A percentile compares a stretch with the other conserved stretches of the same genome.
Conservation (phyloP, 64 coral and sea anemone genomes). For the Dendronephthya gigantea region DNA sequence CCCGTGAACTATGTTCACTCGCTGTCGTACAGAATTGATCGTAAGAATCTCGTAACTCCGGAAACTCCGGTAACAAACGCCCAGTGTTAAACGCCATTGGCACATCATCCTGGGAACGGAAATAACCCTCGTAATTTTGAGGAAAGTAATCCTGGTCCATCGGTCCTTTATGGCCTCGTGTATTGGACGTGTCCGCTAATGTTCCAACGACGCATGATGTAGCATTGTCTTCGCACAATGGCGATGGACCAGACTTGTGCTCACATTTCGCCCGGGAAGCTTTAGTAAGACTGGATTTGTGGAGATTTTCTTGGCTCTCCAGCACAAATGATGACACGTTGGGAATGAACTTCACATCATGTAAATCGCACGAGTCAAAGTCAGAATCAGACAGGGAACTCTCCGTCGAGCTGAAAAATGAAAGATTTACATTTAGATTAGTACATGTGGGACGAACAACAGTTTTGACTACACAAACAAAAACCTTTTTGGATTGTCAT, state of each 20-base stretch:
- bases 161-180: not conserved
- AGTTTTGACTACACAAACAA: not conserved
- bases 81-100: not conserved
- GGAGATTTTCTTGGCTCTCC: constrained; percentile 5
- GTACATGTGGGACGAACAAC: not conserved
- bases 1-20: not conserved
- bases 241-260: not conserved
- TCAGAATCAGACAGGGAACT: not conserved
- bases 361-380: not conserved
- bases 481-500: not conserved
- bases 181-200: not conserved
- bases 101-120: not conserved
- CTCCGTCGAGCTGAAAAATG: not conserved
- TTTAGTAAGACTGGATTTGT: not conserved
- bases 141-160: not conserved
- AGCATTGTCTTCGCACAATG: not conserved
- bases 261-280: not conserved
- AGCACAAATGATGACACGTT: not conserved
- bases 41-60: constrained; percentile 1
- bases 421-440: not conserved
- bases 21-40: not conserved
- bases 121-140: not conserved
- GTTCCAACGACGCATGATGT: not conserved
- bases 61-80: not conserved
- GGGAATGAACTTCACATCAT: not conserved